Evolutionary conservation across 1,140 invertebrate genomes (phyloP).

Genomic region (Caenorhabditis latens): DNA sequence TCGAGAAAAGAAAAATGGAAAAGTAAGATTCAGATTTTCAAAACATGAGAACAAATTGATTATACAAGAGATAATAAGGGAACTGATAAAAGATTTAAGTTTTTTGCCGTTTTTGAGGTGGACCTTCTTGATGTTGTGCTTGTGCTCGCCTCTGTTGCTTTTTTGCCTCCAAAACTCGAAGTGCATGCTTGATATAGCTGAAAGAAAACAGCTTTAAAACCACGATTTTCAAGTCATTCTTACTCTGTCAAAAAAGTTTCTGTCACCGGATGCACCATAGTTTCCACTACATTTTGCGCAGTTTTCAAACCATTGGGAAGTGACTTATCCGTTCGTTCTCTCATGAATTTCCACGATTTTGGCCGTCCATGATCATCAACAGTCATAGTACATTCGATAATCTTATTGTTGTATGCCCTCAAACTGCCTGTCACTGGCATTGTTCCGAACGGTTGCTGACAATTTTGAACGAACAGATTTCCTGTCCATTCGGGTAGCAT

Average conservation of each 20-base stretch:
- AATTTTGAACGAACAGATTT: slow-evolving; percentile 72
- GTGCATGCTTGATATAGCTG: neutral
- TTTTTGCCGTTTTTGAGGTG: neutral
- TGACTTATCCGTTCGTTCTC: slow-evolving; percentile 95
- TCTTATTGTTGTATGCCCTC: slow-evolving; percentile 89
- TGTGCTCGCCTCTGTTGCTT: neutral
- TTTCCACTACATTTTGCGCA: slow-evolving; percentile 70
- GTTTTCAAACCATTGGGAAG: slow-evolving; percentile 85
- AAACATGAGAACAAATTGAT: no score
- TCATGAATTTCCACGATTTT: slow-evolving; percentile 91
- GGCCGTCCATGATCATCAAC: slow-evolving; percentile 61
- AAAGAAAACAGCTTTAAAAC: neutral
- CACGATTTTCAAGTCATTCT: neutral
- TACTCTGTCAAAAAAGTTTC: slow-evolving; percentile 67
- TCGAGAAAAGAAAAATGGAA: no score
- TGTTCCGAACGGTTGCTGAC: slow-evolving; percentile 75
- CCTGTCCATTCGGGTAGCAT: slow-evolving; percentile 78
- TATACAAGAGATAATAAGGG: no score
- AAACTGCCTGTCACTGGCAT: slow-evolving; percentile 86
- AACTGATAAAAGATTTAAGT: neutral
- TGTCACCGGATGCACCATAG: slow-evolving; percentile 71
- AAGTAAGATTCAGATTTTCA: no score
- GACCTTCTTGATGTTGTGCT: neutral
- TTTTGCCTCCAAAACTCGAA: neutral
- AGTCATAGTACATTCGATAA: slow-evolving; percentile 90